Percentiles rank a stretch among this genome's conserved stretches.
Conservation (phyloP, 2,113 vertebrate genomes). For the Capra hircus region DNA sequence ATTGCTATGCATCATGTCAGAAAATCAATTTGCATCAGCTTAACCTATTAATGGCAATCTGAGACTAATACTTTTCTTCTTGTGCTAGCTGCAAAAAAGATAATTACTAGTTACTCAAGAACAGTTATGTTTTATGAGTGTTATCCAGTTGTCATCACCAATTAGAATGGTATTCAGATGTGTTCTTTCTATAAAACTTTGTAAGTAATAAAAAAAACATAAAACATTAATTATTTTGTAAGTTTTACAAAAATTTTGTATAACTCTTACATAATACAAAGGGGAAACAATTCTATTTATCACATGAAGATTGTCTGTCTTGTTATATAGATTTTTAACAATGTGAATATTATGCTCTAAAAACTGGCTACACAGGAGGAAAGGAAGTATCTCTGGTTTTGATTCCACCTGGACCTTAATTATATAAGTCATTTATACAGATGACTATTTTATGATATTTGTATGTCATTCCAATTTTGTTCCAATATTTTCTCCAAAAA, state of each 20-base stretch:
- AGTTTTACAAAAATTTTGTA: background rate
- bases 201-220: background rate
- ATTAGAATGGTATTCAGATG: background rate
- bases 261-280: slow-evolving; percentile 13
- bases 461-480: background rate
- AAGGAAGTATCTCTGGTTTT: background rate
- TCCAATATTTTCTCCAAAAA: background rate
- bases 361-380: background rate
- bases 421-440: background rate
- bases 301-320: background rate
- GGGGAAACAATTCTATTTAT: background rate
- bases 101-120: background rate
- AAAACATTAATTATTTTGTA: slow-evolving; percentile 1
- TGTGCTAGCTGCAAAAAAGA: background rate
- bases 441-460: background rate
- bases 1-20: slow-evolving; percentile 22
- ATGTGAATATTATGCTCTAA: background rate
- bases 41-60: slow-evolving; percentile 8
- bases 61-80: background rate
- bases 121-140: background rate
- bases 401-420: background rate
- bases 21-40: slow-evolving; percentile 28
- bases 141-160: background rate
- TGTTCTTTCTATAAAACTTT: background rate
- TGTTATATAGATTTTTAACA: background rate